phyloP scores from a whole-genome alignment of 1,140 invertebrate genomes.

The Ceratoteleas bidentatus region DNA sequence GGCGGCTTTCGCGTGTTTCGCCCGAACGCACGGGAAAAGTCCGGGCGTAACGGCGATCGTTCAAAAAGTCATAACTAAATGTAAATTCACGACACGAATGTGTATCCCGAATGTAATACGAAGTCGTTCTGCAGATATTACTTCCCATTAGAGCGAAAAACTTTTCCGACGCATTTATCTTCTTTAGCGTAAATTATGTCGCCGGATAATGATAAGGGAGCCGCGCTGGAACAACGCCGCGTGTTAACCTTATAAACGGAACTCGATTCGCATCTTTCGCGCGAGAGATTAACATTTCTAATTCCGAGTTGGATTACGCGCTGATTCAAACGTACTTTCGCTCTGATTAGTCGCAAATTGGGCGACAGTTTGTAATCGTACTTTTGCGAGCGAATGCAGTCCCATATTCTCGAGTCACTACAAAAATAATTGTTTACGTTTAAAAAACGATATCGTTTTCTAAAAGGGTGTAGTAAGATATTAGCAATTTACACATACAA shows the following conservation, averaged over 20 bases:
- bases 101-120: constrained; percentile 13
- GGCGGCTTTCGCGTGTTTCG: background rate
- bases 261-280: constrained; percentile 17
- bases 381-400: no score
- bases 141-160: constrained; percentile 8
- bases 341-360: constrained; percentile 23
- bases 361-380: constrained; percentile 17
- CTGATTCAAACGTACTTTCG: constrained; percentile 16
- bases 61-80: constrained; percentile 25
- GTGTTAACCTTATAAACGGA: constrained; percentile 7
- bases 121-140: constrained; percentile 22
- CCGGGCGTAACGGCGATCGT: constrained; percentile 1
- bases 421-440: background rate
- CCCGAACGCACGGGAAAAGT: background rate
- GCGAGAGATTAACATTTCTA: constrained; percentile 28
- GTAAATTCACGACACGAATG: constrained; percentile 14
- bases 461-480: no score
- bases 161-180: constrained; percentile 18
- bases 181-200: constrained; percentile 26
- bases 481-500: no score
- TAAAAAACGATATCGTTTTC: no score
- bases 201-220: constrained; percentile 16
- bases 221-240: background rate
- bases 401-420: no score
- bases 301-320: constrained; percentile 29